Evolutionary conservation across 2,797 vertebrate species (phyloP), one percentile per base, ranked within the genome.

Genomic region (Falco novaeseelandiae): DNA sequence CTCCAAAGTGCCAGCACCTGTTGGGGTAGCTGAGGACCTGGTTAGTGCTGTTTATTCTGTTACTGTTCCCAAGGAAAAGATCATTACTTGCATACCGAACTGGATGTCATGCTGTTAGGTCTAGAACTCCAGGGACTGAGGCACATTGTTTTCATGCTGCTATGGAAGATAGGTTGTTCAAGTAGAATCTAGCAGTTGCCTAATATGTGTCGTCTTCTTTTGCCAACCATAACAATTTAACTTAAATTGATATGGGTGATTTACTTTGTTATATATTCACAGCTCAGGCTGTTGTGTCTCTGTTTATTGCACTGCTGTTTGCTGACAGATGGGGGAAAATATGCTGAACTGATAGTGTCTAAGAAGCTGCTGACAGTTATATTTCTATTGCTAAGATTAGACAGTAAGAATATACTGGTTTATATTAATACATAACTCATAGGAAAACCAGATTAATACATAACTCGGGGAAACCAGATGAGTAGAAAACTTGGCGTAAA

Each of bases 201-300:
- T 70, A 38, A 66, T 87, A 20, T 85, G 18, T 70, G 55, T n/a
- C 27, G 3, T 8, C 16, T 46, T 46, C n/a, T 77, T 55, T 69
- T 74, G 16, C 38, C 19, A 82, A 54, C 36, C 34, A 12, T 74
- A 91, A 83, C 65, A 79, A 70, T 78, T 89, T 61, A 80, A 42
- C 25, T 92, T 40, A 66, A 61, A 62, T 82, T 76, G 78, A 51
- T 87, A 32, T 0, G 18, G 42, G 34, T 90, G 76, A 74, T 87
- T 91, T 82, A 76, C 54, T 89, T 87, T 54, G 51, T 63, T 90
- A 69, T 20, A 21, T 93, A 83, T 89, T 92, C 74, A 90, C 79
- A 80, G 55, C 70, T 89, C 74, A 96, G 83, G 58, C 49, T 78
- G 67, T 67, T 78, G 32, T 52, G 29, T 63, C 57, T 94, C 87